Evolutionary conservation across 2,888 invertebrate species (phyloP).

Genomic region (Pogonocherus hispidulus): DNA sequence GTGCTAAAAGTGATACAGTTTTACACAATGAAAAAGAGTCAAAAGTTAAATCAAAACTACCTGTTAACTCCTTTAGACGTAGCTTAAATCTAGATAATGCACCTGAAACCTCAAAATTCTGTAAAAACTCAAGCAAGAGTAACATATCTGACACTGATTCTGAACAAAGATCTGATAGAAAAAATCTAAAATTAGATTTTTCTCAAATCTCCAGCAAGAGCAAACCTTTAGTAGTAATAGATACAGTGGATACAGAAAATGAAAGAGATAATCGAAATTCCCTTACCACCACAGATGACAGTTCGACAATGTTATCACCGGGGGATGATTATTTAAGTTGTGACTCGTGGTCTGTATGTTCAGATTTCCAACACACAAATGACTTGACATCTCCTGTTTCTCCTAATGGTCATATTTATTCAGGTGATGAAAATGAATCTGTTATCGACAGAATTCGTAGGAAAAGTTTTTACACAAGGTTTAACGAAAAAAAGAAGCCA

Average conservation of each 20-base stretch:
- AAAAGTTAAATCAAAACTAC: conserved; percentile 63
- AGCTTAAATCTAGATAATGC: conserved; percentile 65
- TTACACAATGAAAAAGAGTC: conserved; percentile 44
- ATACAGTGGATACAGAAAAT: conserved; percentile 40
- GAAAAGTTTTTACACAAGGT: conserved; percentile 90
- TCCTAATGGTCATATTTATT: conserved; percentile 62
- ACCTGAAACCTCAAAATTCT: conserved; percentile 55
- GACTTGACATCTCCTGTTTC: conserved; percentile 65
- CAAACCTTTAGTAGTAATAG: conserved; percentile 41
- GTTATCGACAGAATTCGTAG: conserved; percentile 89
- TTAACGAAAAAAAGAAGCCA: conserved; percentile 85
- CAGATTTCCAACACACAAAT: conserved; percentile 67
- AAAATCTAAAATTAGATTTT: conserved; percentile 76
- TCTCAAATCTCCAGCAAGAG: conserved; percentile 62
- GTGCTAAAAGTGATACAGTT: conserved; percentile 68
- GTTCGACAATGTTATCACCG: conserved; percentile 72
- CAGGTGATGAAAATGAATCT: conserved; percentile 74
- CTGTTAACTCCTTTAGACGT: conserved; percentile 63
- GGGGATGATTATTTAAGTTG: conserved; percentile 72
- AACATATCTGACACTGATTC: conserved; percentile 37
- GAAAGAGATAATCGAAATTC: conserved; percentile 48
- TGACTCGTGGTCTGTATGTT: conserved; percentile 79
- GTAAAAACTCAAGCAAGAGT: conserved; percentile 42
- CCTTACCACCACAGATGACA: conserved; percentile 63
- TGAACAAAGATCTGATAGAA: conserved; percentile 61